These are phyloP conservation scores for Drosophila pectinifera DNA, from an alignment of 1,140 invertebrate species.

Conservation along the genomic window DNA sequence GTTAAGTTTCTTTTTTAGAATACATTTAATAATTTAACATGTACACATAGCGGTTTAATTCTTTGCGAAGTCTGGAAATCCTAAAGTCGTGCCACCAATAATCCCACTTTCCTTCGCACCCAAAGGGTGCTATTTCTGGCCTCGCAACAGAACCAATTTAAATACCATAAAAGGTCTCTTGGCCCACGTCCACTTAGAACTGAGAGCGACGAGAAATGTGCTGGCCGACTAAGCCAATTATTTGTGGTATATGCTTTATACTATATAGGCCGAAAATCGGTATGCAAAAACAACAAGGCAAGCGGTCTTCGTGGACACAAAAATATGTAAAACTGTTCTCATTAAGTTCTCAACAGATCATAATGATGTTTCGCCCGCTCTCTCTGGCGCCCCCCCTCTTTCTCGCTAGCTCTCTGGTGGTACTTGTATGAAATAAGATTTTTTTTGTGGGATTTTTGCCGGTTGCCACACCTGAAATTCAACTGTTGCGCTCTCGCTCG, in stretches of 20 bases:
- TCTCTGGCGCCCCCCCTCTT: no score
- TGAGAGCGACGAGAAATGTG: no score
- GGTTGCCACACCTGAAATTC: conserved; percentile 55
- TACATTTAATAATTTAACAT: neutral
- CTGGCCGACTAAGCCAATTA: conserved; percentile 18
- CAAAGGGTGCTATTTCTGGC: conserved; percentile 8
- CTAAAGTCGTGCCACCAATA: conserved; percentile 2
- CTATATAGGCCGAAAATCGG: conserved; percentile 26
- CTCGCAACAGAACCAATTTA: conserved; percentile 14
- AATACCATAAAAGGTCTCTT: conserved; percentile 11
- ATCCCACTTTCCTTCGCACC: neutral
- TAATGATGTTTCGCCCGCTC: conserved; percentile 28
- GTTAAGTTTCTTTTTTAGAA: neutral
- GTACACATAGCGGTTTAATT: neutral
- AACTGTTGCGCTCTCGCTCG: conserved; percentile 34
- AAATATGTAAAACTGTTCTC: conserved; percentile 53
- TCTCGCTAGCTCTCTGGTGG: neutral
- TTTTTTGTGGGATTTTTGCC: conserved; percentile 47
- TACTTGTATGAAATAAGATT: conserved; percentile 33
- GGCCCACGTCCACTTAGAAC: no score
- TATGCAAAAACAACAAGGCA: conserved; percentile 31
- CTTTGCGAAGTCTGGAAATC: no score
- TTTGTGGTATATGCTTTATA: conserved; percentile 11
- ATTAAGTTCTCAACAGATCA: conserved; percentile 45
- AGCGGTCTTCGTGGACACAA: conserved; percentile 18